A percentile compares a stretch with the other conserved stretches of the same genome.
phyloP scores from a whole-genome alignment of 2,888 invertebrate species.

The Prosopocoilus inquinatus region DNA sequence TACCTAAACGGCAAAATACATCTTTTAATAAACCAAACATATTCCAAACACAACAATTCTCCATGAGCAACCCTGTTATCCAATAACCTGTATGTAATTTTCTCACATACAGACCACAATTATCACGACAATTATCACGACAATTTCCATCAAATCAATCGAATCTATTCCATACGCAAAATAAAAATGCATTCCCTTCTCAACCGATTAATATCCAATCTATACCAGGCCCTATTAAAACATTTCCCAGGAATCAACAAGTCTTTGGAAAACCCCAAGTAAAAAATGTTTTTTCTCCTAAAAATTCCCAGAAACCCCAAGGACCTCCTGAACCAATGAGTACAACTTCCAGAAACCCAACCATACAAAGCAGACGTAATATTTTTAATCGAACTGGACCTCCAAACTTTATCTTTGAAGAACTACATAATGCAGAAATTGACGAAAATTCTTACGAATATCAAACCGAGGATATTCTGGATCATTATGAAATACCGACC shows the following conservation, averaged over 20 bases:
- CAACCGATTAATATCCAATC: not conserved
- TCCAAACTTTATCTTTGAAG: not conserved
- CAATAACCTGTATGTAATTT: no score
- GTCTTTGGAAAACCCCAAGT: conserved; percentile 1
- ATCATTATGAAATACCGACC: not conserved
- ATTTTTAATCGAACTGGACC: not conserved
- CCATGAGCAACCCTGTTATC: no score
- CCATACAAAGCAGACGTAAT: not conserved
- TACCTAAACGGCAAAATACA: conserved; percentile 9
- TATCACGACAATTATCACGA: no score
- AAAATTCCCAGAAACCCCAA: not conserved
- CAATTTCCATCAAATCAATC: not conserved
- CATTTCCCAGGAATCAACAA: not conserved
- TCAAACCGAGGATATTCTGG: not conserved
- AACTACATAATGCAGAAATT: conserved; percentile 1
- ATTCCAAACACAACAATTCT: no score
- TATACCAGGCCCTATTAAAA: not conserved
- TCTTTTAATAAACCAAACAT: no score
- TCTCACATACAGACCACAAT: not conserved
- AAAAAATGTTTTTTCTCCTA: not conserved
- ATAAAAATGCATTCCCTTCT: not conserved
- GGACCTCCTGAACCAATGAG: conserved; percentile 3
- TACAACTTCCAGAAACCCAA: not conserved
- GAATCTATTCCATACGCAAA: not conserved
- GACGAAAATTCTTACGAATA: not conserved